These are phyloP conservation scores for Pedionomus torquatus DNA, from an alignment of 2,113 vertebrate genomes.

Conservation along the genomic window DNA sequence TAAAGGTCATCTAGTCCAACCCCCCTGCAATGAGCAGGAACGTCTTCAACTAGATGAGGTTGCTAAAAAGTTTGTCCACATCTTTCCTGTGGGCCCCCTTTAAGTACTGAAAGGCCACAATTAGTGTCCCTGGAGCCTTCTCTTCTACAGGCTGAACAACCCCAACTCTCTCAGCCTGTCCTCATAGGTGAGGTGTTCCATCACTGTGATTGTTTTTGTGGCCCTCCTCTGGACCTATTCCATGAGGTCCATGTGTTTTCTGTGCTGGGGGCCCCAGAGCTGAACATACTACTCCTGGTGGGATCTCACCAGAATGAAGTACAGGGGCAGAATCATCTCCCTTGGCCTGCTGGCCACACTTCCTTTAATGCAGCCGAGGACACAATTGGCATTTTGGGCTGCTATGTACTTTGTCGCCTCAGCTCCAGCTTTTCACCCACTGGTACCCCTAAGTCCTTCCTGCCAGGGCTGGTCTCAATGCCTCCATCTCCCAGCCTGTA, in stretches of 20 bases:
- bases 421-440: background rate
- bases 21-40: background rate
- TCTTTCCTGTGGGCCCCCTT: background rate
- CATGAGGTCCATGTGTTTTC: background rate
- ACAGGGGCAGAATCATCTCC: background rate
- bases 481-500: background rate
- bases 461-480: background rate
- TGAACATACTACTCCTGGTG: background rate
- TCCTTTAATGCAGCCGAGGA: background rate
- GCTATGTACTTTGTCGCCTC: background rate
- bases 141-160: background rate
- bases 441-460: background rate
- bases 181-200: background rate
- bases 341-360: background rate
- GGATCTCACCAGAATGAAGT: background rate
- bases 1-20: background rate
- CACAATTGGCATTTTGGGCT: background rate
- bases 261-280: background rate
- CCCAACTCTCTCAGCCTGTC: background rate
- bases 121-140: background rate
- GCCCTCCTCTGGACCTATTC: background rate
- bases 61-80: background rate
- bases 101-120: background rate
- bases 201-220: background rate
- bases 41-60: background rate